Evolutionary conservation across 1,140 invertebrate genomes (phyloP), one percentile per base, ranked within the genome.

Genomic region (Plectus sambesii): DNA sequence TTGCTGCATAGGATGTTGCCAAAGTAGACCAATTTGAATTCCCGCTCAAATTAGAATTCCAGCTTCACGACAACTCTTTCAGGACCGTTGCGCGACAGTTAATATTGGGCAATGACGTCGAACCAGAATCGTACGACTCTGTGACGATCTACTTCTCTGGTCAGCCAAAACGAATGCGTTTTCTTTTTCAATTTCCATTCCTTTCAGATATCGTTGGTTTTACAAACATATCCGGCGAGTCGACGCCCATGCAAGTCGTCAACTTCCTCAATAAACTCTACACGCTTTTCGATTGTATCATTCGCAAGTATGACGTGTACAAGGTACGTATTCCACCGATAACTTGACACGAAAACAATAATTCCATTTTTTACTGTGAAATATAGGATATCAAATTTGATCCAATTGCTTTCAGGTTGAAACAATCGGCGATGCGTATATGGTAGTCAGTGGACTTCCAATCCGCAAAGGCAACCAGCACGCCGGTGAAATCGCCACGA

Each of bases 151-250:
- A 72, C 53, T 74, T 74, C 53, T 70, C 80, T 23, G n/a, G n/a
- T n/a, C n/a, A n/a, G n/a, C n/a, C n/a, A n/a, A n/a, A n/a, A n/a
- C n/a, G n/a, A n/a, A n/a, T n/a, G n/a, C n/a, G n/a, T n/a, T n/a
- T n/a, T n/a, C n/a, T n/a, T n/a, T n/a, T n/a, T n/a, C n/a, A n/a
- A n/a, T n/a, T n/a, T n/a, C n/a, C 23, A n/a, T n/a, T n/a, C n/a
- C n/a, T n/a, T n/a, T n/a, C n/a, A n/a, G 87, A 93, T 69, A 92
- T 93, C 60, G 87, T 92, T 44, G 87, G 87, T 24, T 94, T 93
- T 74, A 93, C 87, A 36, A 84, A 82, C 27, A 85, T 93, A 53
- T 89, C 87, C 2, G 86, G 87, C 87, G 2, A 85, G 85, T 19
- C 61, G 61, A 44, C 66, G 62, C 55, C 55, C 12, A 42, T 42